Evolutionary conservation across 2,888 invertebrate species (phyloP).

Genomic region (Myathropa florea): DNA sequence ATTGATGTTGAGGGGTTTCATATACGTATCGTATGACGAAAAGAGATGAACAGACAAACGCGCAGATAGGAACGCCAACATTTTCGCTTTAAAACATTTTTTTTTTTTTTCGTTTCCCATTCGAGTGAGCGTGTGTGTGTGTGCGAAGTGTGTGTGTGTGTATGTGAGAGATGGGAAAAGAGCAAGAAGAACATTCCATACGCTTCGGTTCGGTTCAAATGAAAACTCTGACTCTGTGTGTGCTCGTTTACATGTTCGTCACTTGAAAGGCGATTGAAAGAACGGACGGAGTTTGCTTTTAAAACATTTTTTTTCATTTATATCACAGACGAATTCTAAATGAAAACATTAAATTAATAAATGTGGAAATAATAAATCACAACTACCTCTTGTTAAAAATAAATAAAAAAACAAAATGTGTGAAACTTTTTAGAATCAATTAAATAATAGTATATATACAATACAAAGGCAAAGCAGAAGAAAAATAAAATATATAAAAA

Average conservation of each 20-base stretch:
- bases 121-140: background rate
- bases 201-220: constrained; percentile 17
- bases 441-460: constrained; percentile 32
- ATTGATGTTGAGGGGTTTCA: background rate
- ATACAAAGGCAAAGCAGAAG: background rate
- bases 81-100: background rate
- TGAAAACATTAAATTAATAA: constrained; percentile 2
- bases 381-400: constrained; percentile 58
- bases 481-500: background rate
- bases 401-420: constrained; percentile 11
- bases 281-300: constrained; percentile 7
- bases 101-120: background rate
- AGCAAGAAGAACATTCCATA: constrained; percentile 6
- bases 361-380: constrained; percentile 7
- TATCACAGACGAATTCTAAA: background rate
- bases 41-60: background rate
- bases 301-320: constrained; percentile 11
- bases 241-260: constrained; percentile 47
- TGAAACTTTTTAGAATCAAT: constrained; percentile 16
- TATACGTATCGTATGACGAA: background rate
- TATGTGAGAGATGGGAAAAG: background rate
- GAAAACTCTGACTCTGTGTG: constrained; percentile 19
- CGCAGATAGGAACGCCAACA: background rate
- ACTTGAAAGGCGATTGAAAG: constrained; percentile 28
- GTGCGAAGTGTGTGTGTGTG: background rate